Evolutionary conservation across 2,113 vertebrate genomes (phyloP), one percentile per base, ranked within the genome.

Genomic region (Romanogobio albipinnatus): DNA sequence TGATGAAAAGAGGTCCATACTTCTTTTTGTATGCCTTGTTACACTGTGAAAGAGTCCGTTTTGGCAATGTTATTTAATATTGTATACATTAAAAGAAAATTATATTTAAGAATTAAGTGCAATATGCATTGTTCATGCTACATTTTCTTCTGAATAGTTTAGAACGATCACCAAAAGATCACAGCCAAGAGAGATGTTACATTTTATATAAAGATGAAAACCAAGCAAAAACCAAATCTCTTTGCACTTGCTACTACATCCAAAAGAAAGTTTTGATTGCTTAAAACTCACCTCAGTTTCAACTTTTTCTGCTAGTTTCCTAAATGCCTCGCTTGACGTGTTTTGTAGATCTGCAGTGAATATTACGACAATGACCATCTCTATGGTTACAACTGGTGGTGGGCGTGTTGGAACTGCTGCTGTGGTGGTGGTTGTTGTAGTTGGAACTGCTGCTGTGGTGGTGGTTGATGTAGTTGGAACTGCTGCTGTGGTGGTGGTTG

Each of bases 1-100:
- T 61, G 8, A 82, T 5, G 59, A 85, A 88, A 5, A 1, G 64
- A 66, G 0, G 0, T 22, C 87, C 87, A 75, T 39, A 88, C 22
- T 17, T 9, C 19, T 0, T 0, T 70, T 17, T 73, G 14, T 83
- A 88, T 29, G 86, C 22, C 56, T 22, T 1, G 70, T 79, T 0
- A 66, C 77, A 70, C 84, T 85, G 53, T 47, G 49, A 26, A 79
- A 36, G 3, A 70, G 22, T 2, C 2, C 39, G 66, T 39, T 70
- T 39, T 22, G 66, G 17, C 17, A 5, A 70, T 43, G 9, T 70
- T 36, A 70, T 70, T 70, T 22, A 43, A 43, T 43, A 19, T 70
- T 8, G 53, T 22, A 17, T 56, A 17, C 1, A 53, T 14, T 51
- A 5, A 51, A 53, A 53, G 2, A 17, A 1, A 6, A 17, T 17